Conservation (phyloP, 2,888 invertebrate genomes). For the Trissolcus japonicus region DNA sequence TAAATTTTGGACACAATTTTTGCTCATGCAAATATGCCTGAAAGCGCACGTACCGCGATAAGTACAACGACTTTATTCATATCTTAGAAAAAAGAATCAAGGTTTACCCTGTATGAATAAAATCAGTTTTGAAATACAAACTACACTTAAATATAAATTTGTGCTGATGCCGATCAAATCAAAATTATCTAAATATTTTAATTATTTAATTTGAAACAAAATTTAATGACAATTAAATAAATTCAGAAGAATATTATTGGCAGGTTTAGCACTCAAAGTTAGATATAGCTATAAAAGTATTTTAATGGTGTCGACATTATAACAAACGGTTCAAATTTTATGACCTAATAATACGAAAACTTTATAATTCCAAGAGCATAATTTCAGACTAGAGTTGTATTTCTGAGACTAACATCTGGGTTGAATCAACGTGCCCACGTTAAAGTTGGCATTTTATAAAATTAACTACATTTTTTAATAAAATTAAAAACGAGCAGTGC, state of each 20-base stretch:
- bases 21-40: constrained; percentile 1
- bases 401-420: no score
- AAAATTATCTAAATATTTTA: no score
- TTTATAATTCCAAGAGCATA: not conserved
- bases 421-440: no score
- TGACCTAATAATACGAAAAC: not conserved
- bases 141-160: not conserved
- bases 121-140: not conserved
- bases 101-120: no score
- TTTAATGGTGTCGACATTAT: not conserved
- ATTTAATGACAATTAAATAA: no score
- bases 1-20: constrained; percentile 1
- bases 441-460: not conserved
- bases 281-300: not conserved
- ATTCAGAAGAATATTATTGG: not conserved
- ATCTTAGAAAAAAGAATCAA: no score
- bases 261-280: not conserved
- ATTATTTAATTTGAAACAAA: no score
- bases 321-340: not conserved
- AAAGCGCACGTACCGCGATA: not conserved
- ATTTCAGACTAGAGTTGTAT: not conserved
- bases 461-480: not conserved
- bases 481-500: not conserved
- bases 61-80: no score
- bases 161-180: not conserved